Percentiles rank a stretch among this genome's conserved stretches.
Evolutionary conservation across 1,140 invertebrate genomes (phyloP).

Genomic region (Spodoptera frugiperda): DNA sequence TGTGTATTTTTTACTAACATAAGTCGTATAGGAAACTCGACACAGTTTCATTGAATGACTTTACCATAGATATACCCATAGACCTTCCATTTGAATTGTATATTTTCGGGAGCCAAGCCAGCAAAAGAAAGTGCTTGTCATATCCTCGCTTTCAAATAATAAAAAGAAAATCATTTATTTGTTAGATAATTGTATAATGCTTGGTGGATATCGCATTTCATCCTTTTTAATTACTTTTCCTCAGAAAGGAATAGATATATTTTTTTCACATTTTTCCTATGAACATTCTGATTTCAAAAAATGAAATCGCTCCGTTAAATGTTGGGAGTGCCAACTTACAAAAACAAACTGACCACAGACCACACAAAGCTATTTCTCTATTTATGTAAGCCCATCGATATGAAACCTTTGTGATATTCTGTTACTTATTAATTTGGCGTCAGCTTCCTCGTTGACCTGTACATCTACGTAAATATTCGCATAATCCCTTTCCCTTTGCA

Average conservation of each 20-base stretch:
- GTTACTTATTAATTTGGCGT: conserved; percentile 43
- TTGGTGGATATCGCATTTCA: not conserved
- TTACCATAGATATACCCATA: not conserved
- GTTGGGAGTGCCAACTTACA: not conserved
- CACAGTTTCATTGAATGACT: conserved; percentile 26
- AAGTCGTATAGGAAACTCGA: conserved; percentile 20
- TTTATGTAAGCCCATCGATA: not conserved
- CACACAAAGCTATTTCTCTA: not conserved
- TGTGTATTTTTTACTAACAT: conserved; percentile 24
- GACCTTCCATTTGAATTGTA: not conserved
- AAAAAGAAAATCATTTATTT: not conserved
- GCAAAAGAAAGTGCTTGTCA: conserved; percentile 14
- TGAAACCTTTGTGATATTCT: conserved; percentile 15
- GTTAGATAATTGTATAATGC: not conserved
- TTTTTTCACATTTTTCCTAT: too few relatives aligned
- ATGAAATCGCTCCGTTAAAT: too few relatives aligned
- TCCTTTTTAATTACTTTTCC: not conserved
- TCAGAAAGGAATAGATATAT: not conserved
- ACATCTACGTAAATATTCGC: conserved; percentile 4
- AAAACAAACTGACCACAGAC: not conserved
- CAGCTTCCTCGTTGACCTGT: conserved; percentile 21
- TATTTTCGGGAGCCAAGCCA: conserved; percentile 3
- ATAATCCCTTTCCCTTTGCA: conserved; percentile 15
- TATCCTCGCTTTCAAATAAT: conserved; percentile 7
- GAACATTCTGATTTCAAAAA: too few relatives aligned